These are phyloP conservation scores for Brachionus plicatilis DNA, from an alignment of 1,140 invertebrate species.

Conservation along the genomic window DNA sequence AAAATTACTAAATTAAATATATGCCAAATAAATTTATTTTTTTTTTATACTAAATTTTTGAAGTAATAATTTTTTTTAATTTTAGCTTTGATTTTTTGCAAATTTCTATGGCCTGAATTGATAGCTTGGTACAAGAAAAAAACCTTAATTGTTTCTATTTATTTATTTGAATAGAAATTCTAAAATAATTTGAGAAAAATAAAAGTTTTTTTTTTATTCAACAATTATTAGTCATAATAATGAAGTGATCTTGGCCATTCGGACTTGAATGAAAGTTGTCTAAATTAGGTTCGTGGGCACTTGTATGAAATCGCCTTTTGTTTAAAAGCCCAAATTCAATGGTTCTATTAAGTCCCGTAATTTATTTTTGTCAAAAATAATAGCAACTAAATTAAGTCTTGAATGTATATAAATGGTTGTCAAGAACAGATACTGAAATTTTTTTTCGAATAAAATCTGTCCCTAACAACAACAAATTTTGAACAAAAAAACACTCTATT, in stretches of 20 bases:
- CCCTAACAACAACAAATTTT: not conserved
- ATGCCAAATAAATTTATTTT: too few relatives aligned
- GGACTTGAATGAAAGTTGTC: not conserved
- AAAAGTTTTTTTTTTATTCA: not conserved
- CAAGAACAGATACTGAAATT: slow-evolving; percentile 26
- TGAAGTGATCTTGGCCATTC: not conserved
- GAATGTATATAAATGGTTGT: slow-evolving; percentile 27
- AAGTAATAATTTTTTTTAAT: not conserved
- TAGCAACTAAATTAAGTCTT: not conserved
- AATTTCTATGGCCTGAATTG: too few relatives aligned
- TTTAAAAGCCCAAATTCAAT: not conserved
- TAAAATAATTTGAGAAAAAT: not conserved
- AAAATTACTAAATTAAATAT: too few relatives aligned
- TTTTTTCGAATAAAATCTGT: not conserved
- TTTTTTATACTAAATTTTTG: too few relatives aligned
- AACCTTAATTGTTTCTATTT: too few relatives aligned
- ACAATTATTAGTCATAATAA: not conserved
- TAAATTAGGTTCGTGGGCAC: not conserved
- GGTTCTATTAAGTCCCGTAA: not conserved
- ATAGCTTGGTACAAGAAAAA: too few relatives aligned
- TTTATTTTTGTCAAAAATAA: slow-evolving; percentile 3
- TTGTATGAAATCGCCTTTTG: not conserved
- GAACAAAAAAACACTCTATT: not conserved
- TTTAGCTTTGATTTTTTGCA: not conserved
- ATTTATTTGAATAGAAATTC: not conserved